phyloP scores from a whole-genome alignment of 2,113 vertebrate species.

The Protobothrops mucrosquamatus region DNA sequence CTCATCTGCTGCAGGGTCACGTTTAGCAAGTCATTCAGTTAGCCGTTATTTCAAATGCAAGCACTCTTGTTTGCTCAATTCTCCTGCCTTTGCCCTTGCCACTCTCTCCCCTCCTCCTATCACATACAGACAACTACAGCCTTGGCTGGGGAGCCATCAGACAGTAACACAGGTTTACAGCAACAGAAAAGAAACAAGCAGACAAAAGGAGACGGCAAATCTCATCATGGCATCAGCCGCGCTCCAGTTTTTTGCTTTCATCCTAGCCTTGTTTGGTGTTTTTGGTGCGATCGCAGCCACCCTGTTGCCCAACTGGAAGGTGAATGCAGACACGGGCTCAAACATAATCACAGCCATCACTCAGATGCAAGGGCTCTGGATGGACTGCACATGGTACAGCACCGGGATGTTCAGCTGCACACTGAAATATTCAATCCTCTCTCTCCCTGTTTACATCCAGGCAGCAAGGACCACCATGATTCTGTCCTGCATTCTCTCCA shows the following conservation, averaged over 20 bases:
- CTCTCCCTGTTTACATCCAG: conserved; percentile 87
- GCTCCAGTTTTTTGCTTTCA: conserved; percentile 91
- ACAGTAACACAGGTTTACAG: conserved; percentile 50
- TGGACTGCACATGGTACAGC: conserved; percentile 98
- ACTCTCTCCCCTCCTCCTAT: conserved; percentile 42
- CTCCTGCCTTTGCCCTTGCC: conserved; percentile 31
- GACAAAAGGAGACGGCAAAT: conserved; percentile 56
- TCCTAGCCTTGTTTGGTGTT: conserved; percentile 81
- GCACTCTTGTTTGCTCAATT: conserved; percentile 48
- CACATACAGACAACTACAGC: conserved; percentile 64
- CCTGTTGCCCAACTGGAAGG: conserved; percentile 92
- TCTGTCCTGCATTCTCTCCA: conserved; percentile 85
- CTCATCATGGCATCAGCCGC: conserved; percentile 81
- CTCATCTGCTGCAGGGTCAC: conserved; percentile 44
- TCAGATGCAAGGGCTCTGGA: conserved; percentile 95
- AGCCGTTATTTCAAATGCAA: conserved; percentile 44
- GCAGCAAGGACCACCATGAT: conserved; percentile 91
- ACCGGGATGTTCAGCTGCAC: conserved; percentile 96
- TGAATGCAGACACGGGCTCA: conserved; percentile 83
- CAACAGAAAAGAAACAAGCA: conserved; percentile 50
- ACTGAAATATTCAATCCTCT: conserved; percentile 84
- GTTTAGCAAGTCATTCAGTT: conserved; percentile 39
- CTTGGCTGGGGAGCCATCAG: conserved; percentile 62
- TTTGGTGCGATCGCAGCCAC: conserved; percentile 87
- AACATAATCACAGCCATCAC: conserved; percentile 89